phyloP scores from a whole-genome alignment of 2,797 vertebrate genomes.

The Simalia tracyae region DNA sequence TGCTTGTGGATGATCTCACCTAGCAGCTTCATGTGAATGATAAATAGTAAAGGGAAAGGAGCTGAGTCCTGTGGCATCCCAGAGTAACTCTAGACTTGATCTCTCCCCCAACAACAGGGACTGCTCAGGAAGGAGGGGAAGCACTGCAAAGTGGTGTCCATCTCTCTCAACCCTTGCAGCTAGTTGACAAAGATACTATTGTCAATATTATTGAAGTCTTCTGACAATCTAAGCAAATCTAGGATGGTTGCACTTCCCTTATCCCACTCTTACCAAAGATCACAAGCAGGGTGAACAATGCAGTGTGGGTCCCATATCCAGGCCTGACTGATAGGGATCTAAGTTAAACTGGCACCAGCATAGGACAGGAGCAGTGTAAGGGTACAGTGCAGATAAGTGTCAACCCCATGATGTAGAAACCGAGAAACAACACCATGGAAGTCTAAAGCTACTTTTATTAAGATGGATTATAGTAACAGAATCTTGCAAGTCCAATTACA shows the following conservation, averaged over 20 bases:
- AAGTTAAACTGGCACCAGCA: background rate
- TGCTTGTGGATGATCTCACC: background rate
- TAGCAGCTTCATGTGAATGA: background rate
- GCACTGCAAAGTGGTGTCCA: background rate
- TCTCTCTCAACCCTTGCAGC: background rate
- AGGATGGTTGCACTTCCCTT: background rate
- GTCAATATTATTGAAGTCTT: background rate
- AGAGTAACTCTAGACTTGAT: background rate
- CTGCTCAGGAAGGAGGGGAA: background rate
- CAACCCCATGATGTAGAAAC: background rate
- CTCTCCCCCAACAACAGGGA: background rate
- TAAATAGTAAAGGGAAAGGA: background rate
- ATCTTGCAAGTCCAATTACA: too few species aligned
- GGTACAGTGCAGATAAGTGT: background rate
- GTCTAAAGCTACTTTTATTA: too few species aligned
- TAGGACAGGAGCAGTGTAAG: background rate
- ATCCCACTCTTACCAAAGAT: background rate
- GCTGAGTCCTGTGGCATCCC: background rate
- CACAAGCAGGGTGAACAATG: background rate
- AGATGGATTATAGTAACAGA: too few species aligned
- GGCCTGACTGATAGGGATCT: background rate
- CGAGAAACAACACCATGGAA: too few species aligned
- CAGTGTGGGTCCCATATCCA: background rate
- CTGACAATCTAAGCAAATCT: background rate
- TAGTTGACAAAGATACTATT: background rate